Evolutionary conservation across 2,113 vertebrate genomes (phyloP), one percentile per base, ranked within the genome.

Genomic region (Nestor notabilis): DNA sequence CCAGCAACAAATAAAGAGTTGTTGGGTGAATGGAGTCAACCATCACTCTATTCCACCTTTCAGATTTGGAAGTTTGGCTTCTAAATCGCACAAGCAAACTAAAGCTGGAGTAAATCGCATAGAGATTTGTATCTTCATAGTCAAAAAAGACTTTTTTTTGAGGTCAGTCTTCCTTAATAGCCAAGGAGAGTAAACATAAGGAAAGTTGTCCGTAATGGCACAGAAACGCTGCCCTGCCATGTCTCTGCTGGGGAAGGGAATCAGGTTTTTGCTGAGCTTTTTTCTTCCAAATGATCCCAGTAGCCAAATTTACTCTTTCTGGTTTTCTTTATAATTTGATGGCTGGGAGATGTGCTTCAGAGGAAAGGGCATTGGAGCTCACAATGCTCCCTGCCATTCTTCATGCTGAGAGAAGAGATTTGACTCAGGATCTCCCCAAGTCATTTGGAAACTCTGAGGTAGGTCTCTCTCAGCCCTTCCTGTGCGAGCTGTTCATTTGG

Each of bases 401-500:
- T 83, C 94, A 39, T 0, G 43, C 89, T 87, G 87, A 50, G 83
- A 94, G 74, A 37, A 68, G 93, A 84, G 77, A 78, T 93, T 81
- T 93, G 65, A 60, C 18, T 56, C 77, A 68, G 77, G 50, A 76
- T 79, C 64, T 89, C 74, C 89, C 28, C 56, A 68, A 28, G 61
- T 78, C 74, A 79, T 56, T 81, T 93, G 94, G 83, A 82, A 84
- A 21, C 87, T 89, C 91, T 89, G 89, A 91, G 93, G 91, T 9
- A 80, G 70, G 53, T 87, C 81, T 64, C 41, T 13, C 63, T 28
- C 78, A 83, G 49, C 39, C n/a, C 78, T 83, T 96, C 84, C 91
- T 95, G 65, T 3, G 5, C 7, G 70, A 94, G 87, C 81, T 97
- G 90, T 96, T 96, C 90, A 39, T 49, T 79, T 95, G 94, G 91